Conservation (phyloP, 2,888 invertebrate genomes). For the Carcina quercana region DNA sequence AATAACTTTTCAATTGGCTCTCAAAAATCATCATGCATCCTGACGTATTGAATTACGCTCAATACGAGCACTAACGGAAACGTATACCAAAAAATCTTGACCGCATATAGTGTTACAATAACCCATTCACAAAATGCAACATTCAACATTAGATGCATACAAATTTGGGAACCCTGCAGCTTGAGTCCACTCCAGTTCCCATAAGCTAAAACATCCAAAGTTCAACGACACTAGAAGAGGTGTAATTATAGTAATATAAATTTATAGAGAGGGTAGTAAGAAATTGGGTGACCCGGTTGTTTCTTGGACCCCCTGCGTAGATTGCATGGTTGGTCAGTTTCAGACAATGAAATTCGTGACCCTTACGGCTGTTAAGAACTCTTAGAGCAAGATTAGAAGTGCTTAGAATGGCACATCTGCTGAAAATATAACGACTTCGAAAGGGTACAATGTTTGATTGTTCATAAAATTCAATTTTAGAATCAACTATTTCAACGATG, state of each 20-base stretch:
- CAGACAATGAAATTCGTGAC: conserved; percentile 56
- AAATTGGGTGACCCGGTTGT: conserved; percentile 63
- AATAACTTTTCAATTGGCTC: too few species aligned
- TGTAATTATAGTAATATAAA: conserved; percentile 47
- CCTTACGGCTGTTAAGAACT: conserved; percentile 39
- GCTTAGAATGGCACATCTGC: conserved; percentile 34
- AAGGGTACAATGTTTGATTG: conserved; percentile 4
- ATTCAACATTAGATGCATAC: conserved; percentile 31
- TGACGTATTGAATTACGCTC: too few species aligned
- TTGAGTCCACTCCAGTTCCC: conserved; percentile 53
- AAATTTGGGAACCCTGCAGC: conserved; percentile 48
- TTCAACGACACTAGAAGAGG: conserved; percentile 62
- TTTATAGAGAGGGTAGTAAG: conserved; percentile 54
- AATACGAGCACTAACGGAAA: too few species aligned
- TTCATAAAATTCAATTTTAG: neutral
- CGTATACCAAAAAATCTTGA: too few species aligned
- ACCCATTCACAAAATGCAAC: conserved; percentile 34
- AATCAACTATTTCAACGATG: too few species aligned
- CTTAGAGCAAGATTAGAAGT: conserved; percentile 37
- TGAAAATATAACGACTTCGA: conserved; percentile 23
- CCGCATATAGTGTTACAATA: conserved; percentile 28
- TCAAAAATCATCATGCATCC: too few species aligned
- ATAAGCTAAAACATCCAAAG: conserved; percentile 50
- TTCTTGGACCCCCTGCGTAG: conserved; percentile 51
- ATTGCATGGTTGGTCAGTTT: conserved; percentile 65